Evolutionary conservation across 2,797 vertebrate species (phyloP), one percentile per base, ranked within the genome.

Genomic region (Clarias platycephalus): DNA sequence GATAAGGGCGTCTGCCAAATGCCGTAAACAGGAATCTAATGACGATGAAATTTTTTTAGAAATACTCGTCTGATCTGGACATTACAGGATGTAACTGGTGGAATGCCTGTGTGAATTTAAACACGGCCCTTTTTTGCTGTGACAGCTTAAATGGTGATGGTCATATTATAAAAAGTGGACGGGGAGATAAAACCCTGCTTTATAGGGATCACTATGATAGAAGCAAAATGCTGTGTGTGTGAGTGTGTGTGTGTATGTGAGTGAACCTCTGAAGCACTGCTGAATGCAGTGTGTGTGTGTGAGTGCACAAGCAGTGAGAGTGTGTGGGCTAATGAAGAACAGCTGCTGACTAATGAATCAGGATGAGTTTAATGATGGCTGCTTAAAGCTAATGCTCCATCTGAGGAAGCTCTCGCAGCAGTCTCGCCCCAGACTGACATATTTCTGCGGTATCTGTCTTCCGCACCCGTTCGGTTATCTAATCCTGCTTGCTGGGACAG

Each of bases 131-230:
- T 74, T 40, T 92, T 82, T 78, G 88, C 87, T 83, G 88, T 95
- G 94, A 95, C 94, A 94, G 94, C 91, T 95, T 94, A 95, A 95
- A 95, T 95, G 94, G 91, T 95, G 94, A 95, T 95, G 94, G 93
- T 90, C 94, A 94, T 94, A 95, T 95, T 95, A 95, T 95, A 94
- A 94, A 94, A 93, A 94, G 93, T 92, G 93, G 82, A 80, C 82
- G 86, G 88, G 87, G 88, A 87, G 86, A 88, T 89, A 90, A 88
- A 89, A 87, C 67, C 78, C 67, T 88, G 80, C 87, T 91, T 90
- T 89, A 91, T 90, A 84, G 84, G 88, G 58, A 83, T 84, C 80
- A 57, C 85, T 70, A 83, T 83, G 87, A 86, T 84, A 80, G 75
- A 86, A 62, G 84, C 70, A 72, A 80, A 87, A 83, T 87, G 86